Evolutionary conservation across 2,797 vertebrate genomes (phyloP).

Genomic region (Eidolon dupreanum): DNA sequence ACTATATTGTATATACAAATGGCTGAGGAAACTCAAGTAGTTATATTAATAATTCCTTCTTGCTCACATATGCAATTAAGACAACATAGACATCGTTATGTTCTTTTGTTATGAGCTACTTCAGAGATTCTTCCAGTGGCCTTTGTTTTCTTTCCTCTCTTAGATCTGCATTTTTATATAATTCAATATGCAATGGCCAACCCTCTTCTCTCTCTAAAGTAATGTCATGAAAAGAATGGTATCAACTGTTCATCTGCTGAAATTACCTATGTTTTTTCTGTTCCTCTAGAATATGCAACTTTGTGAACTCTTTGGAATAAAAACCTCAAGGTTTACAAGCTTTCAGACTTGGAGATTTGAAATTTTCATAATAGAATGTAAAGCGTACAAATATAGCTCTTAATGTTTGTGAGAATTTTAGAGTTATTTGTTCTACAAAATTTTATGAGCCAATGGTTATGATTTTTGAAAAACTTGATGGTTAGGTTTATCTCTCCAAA

Average conservation of each 20-base stretch:
- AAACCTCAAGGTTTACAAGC: conserved; percentile 16
- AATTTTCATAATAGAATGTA: neutral
- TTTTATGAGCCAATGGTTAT: neutral
- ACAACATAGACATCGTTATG: neutral
- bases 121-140: neutral
- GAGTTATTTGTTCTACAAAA: neutral
- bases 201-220: neutral
- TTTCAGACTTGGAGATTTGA: neutral
- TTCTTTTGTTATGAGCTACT: neutral
- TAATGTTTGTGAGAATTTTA: neutral
- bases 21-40: neutral
- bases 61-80: neutral
- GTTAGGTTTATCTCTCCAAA: neutral
- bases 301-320: conserved; percentile 29
- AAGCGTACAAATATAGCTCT: neutral
- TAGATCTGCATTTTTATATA: conserved; percentile 63
- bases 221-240: neutral
- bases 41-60: neutral
- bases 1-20: neutral
- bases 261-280: neutral
- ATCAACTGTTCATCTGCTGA: neutral
- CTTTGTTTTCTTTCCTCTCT: neutral
- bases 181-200: neutral
- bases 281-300: neutral
- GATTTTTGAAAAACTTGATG: neutral